A percentile compares a stretch with the other conserved stretches of the same genome.
Evolutionary conservation across 2,797 vertebrate species (phyloP).

Genomic region (Tinamus major): DNA sequence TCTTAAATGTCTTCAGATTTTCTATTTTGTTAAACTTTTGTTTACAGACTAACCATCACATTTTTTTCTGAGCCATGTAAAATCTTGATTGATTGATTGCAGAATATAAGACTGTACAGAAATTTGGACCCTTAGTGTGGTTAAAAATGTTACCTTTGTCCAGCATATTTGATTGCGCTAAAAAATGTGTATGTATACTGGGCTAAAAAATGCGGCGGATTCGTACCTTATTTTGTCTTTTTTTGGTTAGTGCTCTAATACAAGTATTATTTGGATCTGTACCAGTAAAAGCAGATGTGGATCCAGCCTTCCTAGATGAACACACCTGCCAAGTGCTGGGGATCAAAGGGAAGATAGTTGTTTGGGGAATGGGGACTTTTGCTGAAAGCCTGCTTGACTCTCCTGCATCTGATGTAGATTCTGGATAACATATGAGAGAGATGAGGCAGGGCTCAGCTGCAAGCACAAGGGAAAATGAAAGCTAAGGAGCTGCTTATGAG

Average conservation of each 20-base stretch:
- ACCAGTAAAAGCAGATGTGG: slow-evolving; percentile 71
- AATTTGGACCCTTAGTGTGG: background rate
- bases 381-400: slow-evolving; percentile 43
- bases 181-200: background rate
- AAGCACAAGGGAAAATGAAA: slow-evolving; percentile 53
- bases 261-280: slow-evolving; percentile 65
- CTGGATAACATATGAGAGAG: slow-evolving; percentile 29
- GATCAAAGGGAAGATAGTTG: slow-evolving; percentile 59
- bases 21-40: background rate
- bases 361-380: slow-evolving; percentile 59
- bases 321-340: slow-evolving; percentile 71
- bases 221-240: slow-evolving; percentile 63
- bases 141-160: slow-evolving; percentile 17
- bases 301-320: slow-evolving; percentile 61
- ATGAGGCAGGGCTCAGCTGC: slow-evolving; percentile 67
- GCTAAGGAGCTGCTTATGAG: slow-evolving; percentile 54
- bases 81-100: background rate
- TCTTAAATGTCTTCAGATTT: slow-evolving; percentile 5
- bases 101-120: background rate
- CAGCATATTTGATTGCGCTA: background rate
- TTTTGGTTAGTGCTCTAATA: slow-evolving; percentile 53
- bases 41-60: background rate
- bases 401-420: slow-evolving; percentile 58
- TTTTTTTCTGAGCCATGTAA: slow-evolving; percentile 7
- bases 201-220: slow-evolving; percentile 27